These are phyloP conservation scores for Parapristionchus giblindavisi DNA, from an alignment of 2,888 invertebrate species.

Conservation along the genomic window DNA sequence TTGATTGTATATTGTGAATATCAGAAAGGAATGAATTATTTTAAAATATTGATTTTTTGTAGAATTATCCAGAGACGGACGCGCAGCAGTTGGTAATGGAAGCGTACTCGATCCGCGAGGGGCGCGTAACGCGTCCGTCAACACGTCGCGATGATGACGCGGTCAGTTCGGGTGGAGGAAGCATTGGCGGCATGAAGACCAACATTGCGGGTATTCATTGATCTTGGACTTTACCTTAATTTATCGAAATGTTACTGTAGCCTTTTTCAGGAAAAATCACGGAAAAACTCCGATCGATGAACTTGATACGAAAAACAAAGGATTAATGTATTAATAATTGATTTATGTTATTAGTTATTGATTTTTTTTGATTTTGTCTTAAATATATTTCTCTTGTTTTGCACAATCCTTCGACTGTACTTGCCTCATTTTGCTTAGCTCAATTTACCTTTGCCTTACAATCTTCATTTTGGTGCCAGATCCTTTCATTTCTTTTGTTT, in stretches of 20 bases:
- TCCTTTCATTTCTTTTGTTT: too few species aligned
- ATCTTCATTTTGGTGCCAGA: too few species aligned
- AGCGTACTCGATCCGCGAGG: constrained; percentile 56
- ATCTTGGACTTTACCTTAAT: not conserved
- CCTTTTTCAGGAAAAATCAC: constrained; percentile 20
- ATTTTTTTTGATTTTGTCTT: too few species aligned
- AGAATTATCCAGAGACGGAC: constrained; percentile 64
- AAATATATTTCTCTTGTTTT: too few species aligned
- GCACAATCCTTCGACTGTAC: too few species aligned
- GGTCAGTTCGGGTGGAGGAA: too few species aligned
- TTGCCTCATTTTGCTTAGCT: too few species aligned
- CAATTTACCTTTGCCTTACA: too few species aligned
- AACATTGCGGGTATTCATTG: constrained; percentile 17
- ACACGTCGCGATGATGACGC: constrained; percentile 18
- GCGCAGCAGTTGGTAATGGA: constrained; percentile 51
- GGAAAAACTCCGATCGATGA: constrained; percentile 31
- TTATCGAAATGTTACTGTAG: not conserved
- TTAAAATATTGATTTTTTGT: constrained; percentile 8
- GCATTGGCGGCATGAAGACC: constrained; percentile 23
- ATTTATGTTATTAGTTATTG: too few species aligned
- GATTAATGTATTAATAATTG: too few species aligned
- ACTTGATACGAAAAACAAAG: too few species aligned
- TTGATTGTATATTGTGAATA: too few species aligned
- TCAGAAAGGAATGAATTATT: not conserved
- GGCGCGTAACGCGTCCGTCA: constrained; percentile 2